Evolutionary conservation across 2,888 invertebrate genomes (phyloP).

Genomic region (Drosophila limbata): DNA sequence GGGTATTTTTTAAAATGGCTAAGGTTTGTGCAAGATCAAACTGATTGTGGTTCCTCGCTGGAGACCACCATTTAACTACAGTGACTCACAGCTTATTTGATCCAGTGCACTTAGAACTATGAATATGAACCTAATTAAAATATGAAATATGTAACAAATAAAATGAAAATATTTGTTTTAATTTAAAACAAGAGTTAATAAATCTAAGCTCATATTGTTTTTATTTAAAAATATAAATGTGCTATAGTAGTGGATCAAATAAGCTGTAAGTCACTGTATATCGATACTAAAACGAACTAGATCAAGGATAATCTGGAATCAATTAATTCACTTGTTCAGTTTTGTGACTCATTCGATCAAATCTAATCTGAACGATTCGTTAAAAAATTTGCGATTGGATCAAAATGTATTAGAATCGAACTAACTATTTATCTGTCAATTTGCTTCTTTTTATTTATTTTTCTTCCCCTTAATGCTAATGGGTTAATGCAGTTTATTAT

Average conservation of each 20-base stretch:
- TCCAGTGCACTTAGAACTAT: neutral
- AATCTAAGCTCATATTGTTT: neutral
- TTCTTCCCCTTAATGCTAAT: constrained; percentile 27
- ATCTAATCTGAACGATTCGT: neutral
- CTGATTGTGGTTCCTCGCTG: neutral
- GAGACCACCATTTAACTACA: neutral
- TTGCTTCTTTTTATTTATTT: neutral
- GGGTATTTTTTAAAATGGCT: neutral
- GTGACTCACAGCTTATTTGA: neutral
- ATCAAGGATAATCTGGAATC: neutral
- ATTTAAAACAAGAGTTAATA: neutral
- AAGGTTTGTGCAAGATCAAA: neutral
- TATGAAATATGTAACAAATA: neutral
- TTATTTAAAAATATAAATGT: too few species aligned
- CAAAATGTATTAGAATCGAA: constrained; percentile 5
- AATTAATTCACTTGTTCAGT: neutral
- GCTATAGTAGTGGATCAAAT: too few species aligned
- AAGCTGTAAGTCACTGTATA: neutral
- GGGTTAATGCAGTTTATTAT: constrained; percentile 61
- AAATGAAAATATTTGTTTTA: neutral
- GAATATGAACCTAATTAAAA: neutral
- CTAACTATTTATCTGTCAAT: constrained; percentile 7
- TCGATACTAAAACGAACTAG: neutral
- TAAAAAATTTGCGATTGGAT: neutral
- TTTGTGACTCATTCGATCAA: neutral